Percentiles rank a stretch among this genome's conserved stretches.
Evolutionary conservation across 2,113 vertebrate genomes (phyloP).

Genomic region (Blennius ocellaris): DNA sequence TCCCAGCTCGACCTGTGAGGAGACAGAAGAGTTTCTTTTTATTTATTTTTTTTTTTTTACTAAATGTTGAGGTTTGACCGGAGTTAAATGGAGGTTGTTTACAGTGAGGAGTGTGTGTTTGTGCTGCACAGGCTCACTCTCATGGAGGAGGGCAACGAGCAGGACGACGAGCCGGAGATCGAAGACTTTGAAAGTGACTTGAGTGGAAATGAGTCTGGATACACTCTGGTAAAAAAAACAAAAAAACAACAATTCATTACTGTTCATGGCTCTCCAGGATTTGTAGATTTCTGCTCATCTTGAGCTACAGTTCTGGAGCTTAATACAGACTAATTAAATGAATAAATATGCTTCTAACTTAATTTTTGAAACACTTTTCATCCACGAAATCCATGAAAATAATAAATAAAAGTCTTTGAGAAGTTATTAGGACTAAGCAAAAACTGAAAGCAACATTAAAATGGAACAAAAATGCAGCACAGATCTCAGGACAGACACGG

Average conservation of each 20-base stretch:
- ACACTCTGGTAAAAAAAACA: slow-evolving; percentile 75
- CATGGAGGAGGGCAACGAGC: slow-evolving; percentile 68
- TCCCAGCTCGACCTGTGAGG: slow-evolving; percentile 74
- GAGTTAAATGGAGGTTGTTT: not conserved
- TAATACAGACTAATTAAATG: too few species aligned
- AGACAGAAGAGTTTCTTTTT: not conserved
- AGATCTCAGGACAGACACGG: too few species aligned
- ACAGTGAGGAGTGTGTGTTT: not conserved
- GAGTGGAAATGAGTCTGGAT: slow-evolving; percentile 30
- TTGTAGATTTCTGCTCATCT: too few species aligned
- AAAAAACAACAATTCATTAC: not conserved
- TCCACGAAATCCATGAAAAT: too few species aligned
- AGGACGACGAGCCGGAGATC: slow-evolving; percentile 55
- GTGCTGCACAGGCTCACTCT: slow-evolving; percentile 71
- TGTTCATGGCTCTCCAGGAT: too few species aligned
- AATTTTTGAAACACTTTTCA: too few species aligned
- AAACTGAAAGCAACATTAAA: too few species aligned
- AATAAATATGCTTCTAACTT: too few species aligned
- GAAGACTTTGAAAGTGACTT: slow-evolving; percentile 69
- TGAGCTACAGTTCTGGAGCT: too few species aligned
- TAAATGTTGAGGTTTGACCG: not conserved
- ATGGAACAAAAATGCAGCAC: too few species aligned
- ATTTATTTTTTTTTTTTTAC: slow-evolving; percentile 12
- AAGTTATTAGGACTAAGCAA: too few species aligned
- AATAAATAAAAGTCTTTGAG: too few species aligned